Conservation (phyloP, 2,797 vertebrate species). For the Sebastes jordani region DNA sequence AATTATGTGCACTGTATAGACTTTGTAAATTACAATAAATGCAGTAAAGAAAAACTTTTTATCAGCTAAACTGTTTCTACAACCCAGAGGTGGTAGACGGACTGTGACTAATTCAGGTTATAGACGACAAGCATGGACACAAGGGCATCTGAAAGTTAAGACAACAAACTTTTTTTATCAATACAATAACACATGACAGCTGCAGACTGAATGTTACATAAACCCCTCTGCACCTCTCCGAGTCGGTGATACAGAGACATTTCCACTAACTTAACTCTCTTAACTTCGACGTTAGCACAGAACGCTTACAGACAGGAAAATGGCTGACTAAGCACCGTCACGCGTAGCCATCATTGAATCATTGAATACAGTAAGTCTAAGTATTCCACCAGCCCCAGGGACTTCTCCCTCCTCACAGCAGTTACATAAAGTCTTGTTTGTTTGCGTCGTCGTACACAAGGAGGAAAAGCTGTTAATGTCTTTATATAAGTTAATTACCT, state of each 20-base stretch:
- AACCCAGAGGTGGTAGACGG: neutral
- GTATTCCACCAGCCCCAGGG: slow-evolving; percentile 3
- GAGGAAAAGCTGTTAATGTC: neutral
- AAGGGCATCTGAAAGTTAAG: slow-evolving; percentile 24
- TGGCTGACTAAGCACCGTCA: slow-evolving; percentile 1
- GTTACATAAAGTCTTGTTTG: slow-evolving; percentile 27
- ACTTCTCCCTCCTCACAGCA: neutral
- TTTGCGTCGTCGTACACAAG: neutral
- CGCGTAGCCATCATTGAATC: neutral
- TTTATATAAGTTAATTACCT: neutral
- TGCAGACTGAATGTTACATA: slow-evolving; percentile 36
- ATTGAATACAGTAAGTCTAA: neutral
- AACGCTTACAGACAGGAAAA: slow-evolving; percentile 5
- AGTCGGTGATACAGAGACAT: neutral
- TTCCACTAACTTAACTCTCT: neutral
- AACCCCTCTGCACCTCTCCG: slow-evolving; percentile 13
- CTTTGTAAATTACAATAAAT: neutral
- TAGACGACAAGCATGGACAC: neutral
- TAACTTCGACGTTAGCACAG: neutral
- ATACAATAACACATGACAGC: neutral
- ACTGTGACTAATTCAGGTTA: neutral
- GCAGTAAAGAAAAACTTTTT: neutral
- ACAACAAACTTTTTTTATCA: neutral
- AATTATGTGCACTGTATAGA: neutral
- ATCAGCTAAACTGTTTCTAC: neutral